Base-by-base conservation (phyloP, 37 sponge, comb jelly and placozoan genomes). In the Beroe ovata region DNA sequence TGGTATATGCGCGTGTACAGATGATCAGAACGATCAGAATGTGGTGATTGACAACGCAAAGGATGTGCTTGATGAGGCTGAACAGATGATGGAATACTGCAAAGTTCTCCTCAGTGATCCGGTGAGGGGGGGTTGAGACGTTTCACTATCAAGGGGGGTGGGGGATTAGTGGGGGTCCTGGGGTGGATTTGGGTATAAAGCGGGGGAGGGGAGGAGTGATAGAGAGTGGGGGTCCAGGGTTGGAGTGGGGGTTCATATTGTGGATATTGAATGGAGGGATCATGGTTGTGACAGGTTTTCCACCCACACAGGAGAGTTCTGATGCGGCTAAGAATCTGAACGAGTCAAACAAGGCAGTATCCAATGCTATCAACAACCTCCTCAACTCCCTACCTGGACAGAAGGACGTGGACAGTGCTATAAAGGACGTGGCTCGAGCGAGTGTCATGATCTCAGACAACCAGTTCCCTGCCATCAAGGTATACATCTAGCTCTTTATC, bases 341-440 rank as follows among this genome's bases (percentile, higher is more conserved):
- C 21, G 35, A 96, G 91, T 95, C 99, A 0, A 96, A 96, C 62
- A 95, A 95, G 88, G 96, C 94, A 32, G 96, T 97, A 36, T 95
- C 99, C 26, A 92, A 94, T 58, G 95, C 99, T 3, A 92, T 97
- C 58, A 94, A 94, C 71, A 92, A 93, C 62, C 91, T 95, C 69
- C 93, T 97, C 40, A 94, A 94, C 92, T 97, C 96, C 60, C 92
- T 97, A 28, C 99, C 99, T 38, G 99, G 99, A 22, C 93, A 91
- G 91, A 94, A 92, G 33, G 96, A 97, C 88, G 95, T 95, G 54
- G 95, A 97, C 66, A 93, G 93, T n/a, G 99, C 99, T 69, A 95
- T 97, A 72, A 95, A 94, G 91, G 93, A 91, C 0, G 94, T 97
- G n/a, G 97, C 97, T 47, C 88, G 91, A 39, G 94, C 95, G 42